Conservation (phyloP, 2,888 invertebrate species). For the Phyllotreta cruciferae region DNA sequence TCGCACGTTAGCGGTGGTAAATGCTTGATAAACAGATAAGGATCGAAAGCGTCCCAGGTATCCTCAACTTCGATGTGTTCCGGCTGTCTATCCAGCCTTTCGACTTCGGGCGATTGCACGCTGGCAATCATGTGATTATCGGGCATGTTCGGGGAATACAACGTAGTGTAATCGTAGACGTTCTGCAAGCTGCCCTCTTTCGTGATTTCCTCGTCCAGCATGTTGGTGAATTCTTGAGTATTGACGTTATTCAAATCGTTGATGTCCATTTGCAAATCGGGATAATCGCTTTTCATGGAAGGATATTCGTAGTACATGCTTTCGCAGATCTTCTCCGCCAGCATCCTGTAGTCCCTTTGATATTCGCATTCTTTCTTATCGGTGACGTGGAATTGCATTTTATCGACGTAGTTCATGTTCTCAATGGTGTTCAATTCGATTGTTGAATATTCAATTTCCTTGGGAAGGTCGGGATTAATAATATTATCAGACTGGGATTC, state of each 20-base stretch:
- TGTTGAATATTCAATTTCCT: constrained; percentile 55
- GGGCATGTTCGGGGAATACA: constrained; percentile 49
- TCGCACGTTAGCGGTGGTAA: constrained; percentile 82
- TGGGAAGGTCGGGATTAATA: constrained; percentile 44
- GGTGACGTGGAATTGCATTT: constrained; percentile 52
- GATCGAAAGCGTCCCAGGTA: constrained; percentile 84
- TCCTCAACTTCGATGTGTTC: constrained; percentile 62
- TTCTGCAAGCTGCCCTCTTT: constrained; percentile 51
- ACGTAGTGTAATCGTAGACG: constrained; percentile 55
- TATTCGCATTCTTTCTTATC: constrained; percentile 51
- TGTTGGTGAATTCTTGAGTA: constrained; percentile 62
- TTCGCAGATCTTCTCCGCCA: constrained; percentile 54
- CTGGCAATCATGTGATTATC: constrained; percentile 53
- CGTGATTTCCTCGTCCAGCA: constrained; percentile 63
- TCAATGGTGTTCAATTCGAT: constrained; percentile 50
- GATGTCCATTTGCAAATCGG: constrained; percentile 57
- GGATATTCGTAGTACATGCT: constrained; percentile 59
- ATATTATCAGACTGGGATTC: constrained; percentile 38
- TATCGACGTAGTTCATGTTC: constrained; percentile 42
- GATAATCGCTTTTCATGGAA: constrained; percentile 55
- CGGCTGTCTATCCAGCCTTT: constrained; percentile 55
- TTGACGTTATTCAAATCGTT: constrained; percentile 57
- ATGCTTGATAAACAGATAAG: constrained; percentile 90
- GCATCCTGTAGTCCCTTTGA: constrained; percentile 52
- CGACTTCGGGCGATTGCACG: constrained; percentile 50